Evolutionary conservation across 1,140 invertebrate genomes (phyloP), one percentile per base, ranked within the genome.

Genomic region (Ptiloglossa arizonensis): DNA sequence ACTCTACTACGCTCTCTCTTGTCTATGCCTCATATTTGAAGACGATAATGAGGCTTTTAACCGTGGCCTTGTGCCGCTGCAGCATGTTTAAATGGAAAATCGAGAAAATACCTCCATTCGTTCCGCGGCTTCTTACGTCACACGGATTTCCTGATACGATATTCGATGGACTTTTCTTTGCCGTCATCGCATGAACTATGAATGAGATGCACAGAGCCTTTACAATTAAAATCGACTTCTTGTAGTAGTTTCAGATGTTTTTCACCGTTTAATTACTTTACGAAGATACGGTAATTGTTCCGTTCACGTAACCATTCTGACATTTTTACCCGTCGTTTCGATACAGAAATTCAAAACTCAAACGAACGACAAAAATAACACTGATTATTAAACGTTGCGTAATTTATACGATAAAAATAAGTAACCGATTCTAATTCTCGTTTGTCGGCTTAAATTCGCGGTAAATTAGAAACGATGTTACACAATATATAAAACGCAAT

Each of bases 21-120:
- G 52, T 44, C 35, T 76, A 22, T 67, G 62, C 64, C 13, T 84
- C 79, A 73, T 56, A 80, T 85, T 83, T 60, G 52, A 69, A 80
- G 63, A 80, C 35, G 71, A 77, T 85, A 83, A 83, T 80, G 70
- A 83, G 77, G 67, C 56, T 80, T 69, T 76, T 77, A 85, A 64
- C 63, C 72, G 57, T 76, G 72, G 67, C 81, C 78, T 83, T 85
- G 81, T 22, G 59, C 41, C 46, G 41, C 35, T 24, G n/a, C 70
- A 38, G 52, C 15, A 59, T 24, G 52, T 38, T n/a, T 59, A 79
- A 83, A 83, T 70, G 63, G 24, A 78, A 83, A 83, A 82, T 83
- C 32, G 19, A 82, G 63, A 67, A 76, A 76, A 57, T 35, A 75
- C 6, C 19, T 24, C n/a, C 13, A 27, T 32, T 44, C 5, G 27